phyloP scores from a whole-genome alignment of 2,888 invertebrate species.

The Metellina segmentata region DNA sequence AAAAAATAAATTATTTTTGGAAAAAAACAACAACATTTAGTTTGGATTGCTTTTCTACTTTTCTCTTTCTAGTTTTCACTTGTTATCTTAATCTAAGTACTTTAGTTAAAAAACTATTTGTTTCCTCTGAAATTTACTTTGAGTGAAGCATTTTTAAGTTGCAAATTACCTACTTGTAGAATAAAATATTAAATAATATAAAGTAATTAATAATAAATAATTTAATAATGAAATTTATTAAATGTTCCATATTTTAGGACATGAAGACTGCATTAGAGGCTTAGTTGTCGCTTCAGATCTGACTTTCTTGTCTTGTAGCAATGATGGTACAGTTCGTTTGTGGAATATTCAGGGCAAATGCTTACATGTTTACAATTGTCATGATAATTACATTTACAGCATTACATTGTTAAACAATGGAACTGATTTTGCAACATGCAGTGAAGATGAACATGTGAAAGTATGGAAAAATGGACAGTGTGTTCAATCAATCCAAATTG shows the following conservation, averaged over 20 bases:
- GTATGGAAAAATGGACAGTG: conserved; percentile 86
- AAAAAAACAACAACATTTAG: background rate
- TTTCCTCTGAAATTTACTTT: background rate
- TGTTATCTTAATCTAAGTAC: background rate
- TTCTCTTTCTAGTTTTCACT: background rate
- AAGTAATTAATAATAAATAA: too few species aligned
- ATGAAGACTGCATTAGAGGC: conserved; percentile 94
- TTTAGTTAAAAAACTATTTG: background rate
- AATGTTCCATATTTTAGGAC: conserved; percentile 84
- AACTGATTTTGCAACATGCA: conserved; percentile 88
- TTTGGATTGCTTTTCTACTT: background rate
- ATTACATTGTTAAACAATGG: conserved; percentile 82
- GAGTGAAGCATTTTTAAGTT: background rate
- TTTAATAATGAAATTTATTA: too few species aligned
- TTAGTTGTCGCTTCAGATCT: conserved; percentile 87
- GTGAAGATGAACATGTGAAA: conserved; percentile 93
- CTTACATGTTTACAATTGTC: conserved; percentile 83
- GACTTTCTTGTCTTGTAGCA: conserved; percentile 93
- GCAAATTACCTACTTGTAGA: too few species aligned
- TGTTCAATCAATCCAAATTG: conserved; percentile 86
- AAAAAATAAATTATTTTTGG: too few species aligned
- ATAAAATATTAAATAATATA: too few species aligned
- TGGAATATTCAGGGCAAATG: conserved; percentile 92
- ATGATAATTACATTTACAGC: conserved; percentile 81
- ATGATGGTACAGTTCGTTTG: conserved; percentile 92